These are phyloP conservation scores for Folsomia candida DNA, from an alignment of 2,888 invertebrate genomes.

Conservation along the genomic window DNA sequence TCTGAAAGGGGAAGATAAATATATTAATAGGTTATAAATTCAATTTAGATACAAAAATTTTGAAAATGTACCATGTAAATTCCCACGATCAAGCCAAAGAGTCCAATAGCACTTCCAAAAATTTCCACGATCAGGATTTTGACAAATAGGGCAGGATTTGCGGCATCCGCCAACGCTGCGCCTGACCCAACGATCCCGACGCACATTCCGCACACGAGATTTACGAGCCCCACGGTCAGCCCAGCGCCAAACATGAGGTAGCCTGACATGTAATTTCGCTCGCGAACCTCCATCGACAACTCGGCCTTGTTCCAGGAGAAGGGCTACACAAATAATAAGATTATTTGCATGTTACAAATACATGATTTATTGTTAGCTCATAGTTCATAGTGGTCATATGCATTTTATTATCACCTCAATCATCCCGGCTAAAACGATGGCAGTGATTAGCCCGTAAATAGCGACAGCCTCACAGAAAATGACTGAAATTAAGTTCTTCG, in stretches of 20 bases:
- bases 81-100: conserved; percentile 97
- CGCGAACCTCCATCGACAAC: conserved; percentile 34
- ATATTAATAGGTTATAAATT: too few relatives aligned
- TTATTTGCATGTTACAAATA: neutral
- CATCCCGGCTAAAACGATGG: conserved; percentile 90
- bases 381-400: neutral
- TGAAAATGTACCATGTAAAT: conserved; percentile 74
- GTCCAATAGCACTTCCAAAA: conserved; percentile 97
- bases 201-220: conserved; percentile 91
- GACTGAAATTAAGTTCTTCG: conserved; percentile 98
- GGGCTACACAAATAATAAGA: conserved; percentile 28
- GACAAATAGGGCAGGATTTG: conserved; percentile 92
- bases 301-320: conserved; percentile 35
- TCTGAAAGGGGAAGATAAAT: conserved; percentile 53
- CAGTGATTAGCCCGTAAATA: conserved; percentile 97
- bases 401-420: conserved; percentile 59
- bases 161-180: conserved; percentile 96
- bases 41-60: neutral
- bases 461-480: conserved; percentile 99
- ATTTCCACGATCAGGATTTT: conserved; percentile 98
- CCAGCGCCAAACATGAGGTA: conserved; percentile 97
- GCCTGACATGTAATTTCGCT: conserved; percentile 77
- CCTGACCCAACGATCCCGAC: conserved; percentile 98
- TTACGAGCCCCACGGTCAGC: conserved; percentile 89
- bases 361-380: neutral